Evolutionary conservation across 2,888 invertebrate genomes (phyloP).

Genomic region (Sphaeridia pumilis): DNA sequence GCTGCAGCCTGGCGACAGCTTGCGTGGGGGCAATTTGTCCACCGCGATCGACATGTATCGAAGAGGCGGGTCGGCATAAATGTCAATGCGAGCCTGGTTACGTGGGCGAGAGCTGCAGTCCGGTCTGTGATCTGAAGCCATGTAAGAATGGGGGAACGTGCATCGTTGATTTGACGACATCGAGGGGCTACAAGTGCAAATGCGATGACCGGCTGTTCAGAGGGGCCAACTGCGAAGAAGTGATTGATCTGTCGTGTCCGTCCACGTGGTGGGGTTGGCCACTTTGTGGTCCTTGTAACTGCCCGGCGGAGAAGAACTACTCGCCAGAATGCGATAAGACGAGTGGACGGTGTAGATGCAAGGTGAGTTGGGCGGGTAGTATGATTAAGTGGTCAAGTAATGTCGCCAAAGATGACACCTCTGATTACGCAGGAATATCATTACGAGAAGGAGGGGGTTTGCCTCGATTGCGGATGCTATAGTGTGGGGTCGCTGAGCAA

Average conservation of each 20-base stretch:
- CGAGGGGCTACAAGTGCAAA: conserved; percentile 62
- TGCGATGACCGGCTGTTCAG: conserved; percentile 33
- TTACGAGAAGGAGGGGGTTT: conserved; percentile 53
- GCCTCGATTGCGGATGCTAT: conserved; percentile 85
- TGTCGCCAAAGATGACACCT: too few relatives aligned
- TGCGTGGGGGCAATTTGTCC: conserved; percentile 34
- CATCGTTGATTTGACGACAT: conserved; percentile 44
- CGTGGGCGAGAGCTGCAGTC: conserved; percentile 52
- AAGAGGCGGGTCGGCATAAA: conserved; percentile 31
- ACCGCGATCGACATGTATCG: conserved; percentile 33
- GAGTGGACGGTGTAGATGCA: conserved; percentile 79
- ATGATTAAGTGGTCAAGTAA: too few relatives aligned
- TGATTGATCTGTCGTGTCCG: conserved; percentile 58
- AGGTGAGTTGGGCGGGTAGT: too few relatives aligned
- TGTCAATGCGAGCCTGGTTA: conserved; percentile 46
- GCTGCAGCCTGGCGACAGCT: conserved; percentile 52
- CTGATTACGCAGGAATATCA: conserved; percentile 56
- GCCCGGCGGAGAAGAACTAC: conserved; percentile 68
- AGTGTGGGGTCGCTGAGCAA: conserved; percentile 69
- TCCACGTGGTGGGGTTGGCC: conserved; percentile 90
- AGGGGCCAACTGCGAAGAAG: conserved; percentile 42
- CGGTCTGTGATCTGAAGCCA: conserved; percentile 68
- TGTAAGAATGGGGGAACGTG: conserved; percentile 68
- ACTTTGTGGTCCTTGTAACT: conserved; percentile 88
- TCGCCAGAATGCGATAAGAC: conserved; percentile 81